Percentiles rank a stretch among this genome's conserved stretches.
Evolutionary conservation across 2,113 vertebrate genomes (phyloP).

Genomic region (Aythya baeri): DNA sequence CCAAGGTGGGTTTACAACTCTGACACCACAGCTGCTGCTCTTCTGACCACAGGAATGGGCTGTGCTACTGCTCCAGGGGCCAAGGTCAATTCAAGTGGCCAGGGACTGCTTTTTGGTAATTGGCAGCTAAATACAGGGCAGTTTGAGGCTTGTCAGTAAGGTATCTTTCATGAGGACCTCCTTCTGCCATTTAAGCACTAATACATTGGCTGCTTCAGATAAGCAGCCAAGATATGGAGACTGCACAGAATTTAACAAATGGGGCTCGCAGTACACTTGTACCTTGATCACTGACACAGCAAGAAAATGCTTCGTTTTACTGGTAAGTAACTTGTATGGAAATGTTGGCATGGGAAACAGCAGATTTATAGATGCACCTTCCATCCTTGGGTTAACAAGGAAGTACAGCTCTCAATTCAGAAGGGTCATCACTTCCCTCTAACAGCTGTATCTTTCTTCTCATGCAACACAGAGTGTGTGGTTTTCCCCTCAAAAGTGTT

Average conservation of each 20-base stretch:
- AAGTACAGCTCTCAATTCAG: not conserved
- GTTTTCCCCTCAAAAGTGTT: not conserved
- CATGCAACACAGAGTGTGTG: not conserved
- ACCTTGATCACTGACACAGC: not conserved
- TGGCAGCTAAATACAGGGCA: not conserved
- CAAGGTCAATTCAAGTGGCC: too few relatives aligned
- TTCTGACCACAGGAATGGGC: not conserved
- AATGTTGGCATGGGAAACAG: not conserved
- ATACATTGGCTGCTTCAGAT: not conserved
- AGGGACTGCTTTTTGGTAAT: not conserved
- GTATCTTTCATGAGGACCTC: not conserved
- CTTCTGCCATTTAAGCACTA: not conserved
- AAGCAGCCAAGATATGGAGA: not conserved
- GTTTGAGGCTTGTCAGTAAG: not conserved
- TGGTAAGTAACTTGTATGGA: not conserved
- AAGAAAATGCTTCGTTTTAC: not conserved
- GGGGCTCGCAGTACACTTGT: not conserved
- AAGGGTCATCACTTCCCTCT: not conserved
- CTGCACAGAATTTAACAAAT: not conserved
- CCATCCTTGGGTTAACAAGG: accelerated
- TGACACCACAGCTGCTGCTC: accelerated
- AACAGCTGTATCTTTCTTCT: not conserved
- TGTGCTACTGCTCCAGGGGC: not conserved
- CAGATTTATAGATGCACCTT: not conserved
- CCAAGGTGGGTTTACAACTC: too few relatives aligned